Evolutionary conservation across 1,140 invertebrate species (phyloP).

Genomic region (Marisa cornuarietis): DNA sequence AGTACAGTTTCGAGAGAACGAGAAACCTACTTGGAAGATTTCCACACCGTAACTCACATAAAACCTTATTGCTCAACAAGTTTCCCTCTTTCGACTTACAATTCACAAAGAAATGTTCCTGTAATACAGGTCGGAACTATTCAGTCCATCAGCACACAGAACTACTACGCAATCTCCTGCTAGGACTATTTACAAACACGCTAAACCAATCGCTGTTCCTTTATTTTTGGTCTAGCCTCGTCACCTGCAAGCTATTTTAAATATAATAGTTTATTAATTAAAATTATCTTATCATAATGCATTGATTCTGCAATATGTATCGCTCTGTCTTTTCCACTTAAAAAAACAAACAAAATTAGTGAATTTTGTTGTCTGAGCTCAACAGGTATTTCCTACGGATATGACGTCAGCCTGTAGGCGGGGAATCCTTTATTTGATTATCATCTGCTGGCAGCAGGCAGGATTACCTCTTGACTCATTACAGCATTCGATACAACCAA

Average conservation of each 20-base stretch:
- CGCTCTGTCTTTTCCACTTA: not conserved
- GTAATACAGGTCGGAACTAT: too few species aligned
- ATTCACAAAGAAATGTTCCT: too few species aligned
- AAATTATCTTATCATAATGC: not conserved
- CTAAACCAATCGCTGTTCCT: not conserved
- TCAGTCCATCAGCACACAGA: too few species aligned
- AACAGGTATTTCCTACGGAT: conserved; percentile 40
- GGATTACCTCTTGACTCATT: conserved; percentile 14
- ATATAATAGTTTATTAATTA: not conserved
- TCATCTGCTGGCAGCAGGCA: conserved; percentile 18
- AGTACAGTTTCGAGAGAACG: too few species aligned
- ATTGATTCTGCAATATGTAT: not conserved
- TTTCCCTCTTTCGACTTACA: too few species aligned
- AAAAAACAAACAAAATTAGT: not conserved
- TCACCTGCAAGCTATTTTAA: not conserved
- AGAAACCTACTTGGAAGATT: too few species aligned
- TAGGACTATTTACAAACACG: too few species aligned
- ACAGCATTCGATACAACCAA: not conserved
- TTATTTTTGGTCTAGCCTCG: not conserved
- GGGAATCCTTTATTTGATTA: conserved; percentile 53
- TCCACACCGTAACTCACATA: too few species aligned
- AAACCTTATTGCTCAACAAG: too few species aligned
- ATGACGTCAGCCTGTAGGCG: conserved; percentile 55
- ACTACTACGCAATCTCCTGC: too few species aligned
- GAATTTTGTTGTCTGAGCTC: not conserved